Evolutionary conservation across 1,140 invertebrate species (phyloP).

Genomic region (Phymorhynchus buccinoides): DNA sequence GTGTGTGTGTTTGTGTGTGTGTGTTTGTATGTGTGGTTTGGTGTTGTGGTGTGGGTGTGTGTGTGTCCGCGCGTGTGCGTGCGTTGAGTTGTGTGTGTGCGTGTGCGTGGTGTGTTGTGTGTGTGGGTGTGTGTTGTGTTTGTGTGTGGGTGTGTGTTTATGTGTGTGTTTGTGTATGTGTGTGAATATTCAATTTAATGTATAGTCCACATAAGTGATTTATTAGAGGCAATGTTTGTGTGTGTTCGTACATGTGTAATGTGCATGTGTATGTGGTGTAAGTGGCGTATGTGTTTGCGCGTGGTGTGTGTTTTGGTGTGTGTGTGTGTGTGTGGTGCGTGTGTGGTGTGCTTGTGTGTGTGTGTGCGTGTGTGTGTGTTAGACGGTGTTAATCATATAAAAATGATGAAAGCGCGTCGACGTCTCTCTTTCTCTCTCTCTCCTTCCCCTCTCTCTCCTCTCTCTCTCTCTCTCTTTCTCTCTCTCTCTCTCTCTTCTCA

Average conservation of each 20-base stretch:
- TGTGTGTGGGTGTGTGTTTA: no score
- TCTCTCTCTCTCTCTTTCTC: background rate
- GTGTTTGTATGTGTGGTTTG: background rate
- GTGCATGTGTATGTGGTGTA: no score
- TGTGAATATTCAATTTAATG: no score
- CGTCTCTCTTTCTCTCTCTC: background rate
- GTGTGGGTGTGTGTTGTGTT: background rate
- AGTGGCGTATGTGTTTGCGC: no score
- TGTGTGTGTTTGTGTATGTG: no score
- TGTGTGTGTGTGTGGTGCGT: no score
- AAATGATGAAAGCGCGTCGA: background rate
- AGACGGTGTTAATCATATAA: background rate
- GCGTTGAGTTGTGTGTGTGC: background rate
- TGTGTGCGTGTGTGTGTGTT: background rate
- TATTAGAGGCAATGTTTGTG: no score
- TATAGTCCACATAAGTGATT: no score
- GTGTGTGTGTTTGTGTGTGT: background rate
- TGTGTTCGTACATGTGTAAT: no score
- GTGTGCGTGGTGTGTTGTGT: background rate
- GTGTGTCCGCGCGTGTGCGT: background rate
- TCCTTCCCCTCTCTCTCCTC: background rate
- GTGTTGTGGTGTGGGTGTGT: background rate
- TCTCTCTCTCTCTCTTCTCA: background rate
- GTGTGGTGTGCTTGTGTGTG: no score
- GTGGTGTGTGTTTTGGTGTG: no score